These are phyloP conservation scores for Datnioides undecimradiatus DNA, from an alignment of 2,113 vertebrate genomes.

Conservation along the genomic window DNA sequence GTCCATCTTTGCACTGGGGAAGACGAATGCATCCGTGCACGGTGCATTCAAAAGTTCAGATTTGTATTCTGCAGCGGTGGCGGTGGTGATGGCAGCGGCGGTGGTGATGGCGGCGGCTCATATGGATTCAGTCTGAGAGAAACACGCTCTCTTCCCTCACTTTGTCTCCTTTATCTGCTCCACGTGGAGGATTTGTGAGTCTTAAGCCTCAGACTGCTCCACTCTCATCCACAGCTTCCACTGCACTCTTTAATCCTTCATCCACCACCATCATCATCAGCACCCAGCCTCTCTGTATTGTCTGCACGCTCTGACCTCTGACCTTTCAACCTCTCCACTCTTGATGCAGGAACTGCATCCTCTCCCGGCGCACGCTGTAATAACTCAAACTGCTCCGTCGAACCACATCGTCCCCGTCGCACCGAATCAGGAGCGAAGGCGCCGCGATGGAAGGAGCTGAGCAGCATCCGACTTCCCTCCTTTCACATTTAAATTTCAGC, in stretches of 20 bases:
- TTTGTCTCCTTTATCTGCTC: conserved; percentile 45
- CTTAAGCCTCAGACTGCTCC: conserved; percentile 26
- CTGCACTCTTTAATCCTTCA: neutral
- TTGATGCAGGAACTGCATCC: neutral
- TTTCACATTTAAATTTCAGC: conserved; percentile 9
- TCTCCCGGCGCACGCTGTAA: neutral
- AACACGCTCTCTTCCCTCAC: conserved; percentile 4
- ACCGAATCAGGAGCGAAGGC: neutral
- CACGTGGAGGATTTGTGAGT: conserved; percentile 32
- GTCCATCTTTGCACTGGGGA: neutral
- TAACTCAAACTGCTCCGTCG: neutral
- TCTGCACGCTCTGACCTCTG: neutral
- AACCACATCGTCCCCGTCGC: neutral
- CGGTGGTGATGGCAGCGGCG: neutral
- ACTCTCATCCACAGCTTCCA: neutral
- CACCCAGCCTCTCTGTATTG: neutral
- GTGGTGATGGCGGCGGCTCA: neutral
- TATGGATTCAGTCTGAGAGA: neutral
- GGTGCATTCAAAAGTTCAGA: neutral
- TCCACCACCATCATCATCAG: conserved; percentile 6
- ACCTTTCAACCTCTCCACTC: neutral
- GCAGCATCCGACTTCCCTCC: neutral
- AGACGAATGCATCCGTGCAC: conserved; percentile 5
- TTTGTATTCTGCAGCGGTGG: neutral
- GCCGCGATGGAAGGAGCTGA: neutral